phyloP scores from a whole-genome alignment of 2,888 invertebrate species.

The Baronia brevicornis region DNA sequence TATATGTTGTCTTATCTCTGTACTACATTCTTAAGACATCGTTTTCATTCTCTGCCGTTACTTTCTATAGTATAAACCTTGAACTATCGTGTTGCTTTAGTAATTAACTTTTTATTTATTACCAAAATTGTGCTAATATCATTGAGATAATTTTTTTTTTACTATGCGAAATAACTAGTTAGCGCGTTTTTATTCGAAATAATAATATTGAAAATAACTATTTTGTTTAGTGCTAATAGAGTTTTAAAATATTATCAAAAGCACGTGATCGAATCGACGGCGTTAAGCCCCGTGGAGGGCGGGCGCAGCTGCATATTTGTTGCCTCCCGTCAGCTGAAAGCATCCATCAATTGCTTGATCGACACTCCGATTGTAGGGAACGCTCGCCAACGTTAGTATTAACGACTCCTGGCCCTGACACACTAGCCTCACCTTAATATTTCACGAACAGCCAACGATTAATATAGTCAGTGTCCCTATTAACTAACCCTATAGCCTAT shows the following conservation, averaged over 20 bases:
- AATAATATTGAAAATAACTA: no score
- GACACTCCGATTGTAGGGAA: constrained; percentile 43
- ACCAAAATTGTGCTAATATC: constrained; percentile 6
- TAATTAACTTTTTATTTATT: constrained; percentile 8
- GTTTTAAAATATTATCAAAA: constrained; percentile 26
- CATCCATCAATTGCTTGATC: constrained; percentile 49
- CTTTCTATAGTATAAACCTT: constrained; percentile 8
- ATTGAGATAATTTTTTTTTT: constrained; percentile 1
- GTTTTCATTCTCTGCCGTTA: no score
- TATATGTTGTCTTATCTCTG: no score
- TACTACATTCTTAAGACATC: no score
- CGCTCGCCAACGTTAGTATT: constrained; percentile 61
- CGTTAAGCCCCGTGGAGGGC: constrained; percentile 49
- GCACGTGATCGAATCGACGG: constrained; percentile 43
- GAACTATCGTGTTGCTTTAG: constrained; percentile 9
- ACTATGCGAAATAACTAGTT: constrained; percentile 1
- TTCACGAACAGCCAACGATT: constrained; percentile 18
- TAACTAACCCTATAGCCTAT: constrained; percentile 71
- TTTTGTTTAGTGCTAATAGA: constrained; percentile 15
- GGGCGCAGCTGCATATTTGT: constrained; percentile 60
- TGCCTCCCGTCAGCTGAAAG: constrained; percentile 49
- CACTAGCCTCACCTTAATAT: constrained; percentile 50
- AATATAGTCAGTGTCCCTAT: constrained; percentile 32
- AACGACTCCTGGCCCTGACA: constrained; percentile 26
- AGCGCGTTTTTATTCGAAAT: no score